Percentiles rank a stretch among this genome's conserved stretches.
Conservation (phyloP, 2,113 vertebrate species). For the Daubentonia madagascariensis region DNA sequence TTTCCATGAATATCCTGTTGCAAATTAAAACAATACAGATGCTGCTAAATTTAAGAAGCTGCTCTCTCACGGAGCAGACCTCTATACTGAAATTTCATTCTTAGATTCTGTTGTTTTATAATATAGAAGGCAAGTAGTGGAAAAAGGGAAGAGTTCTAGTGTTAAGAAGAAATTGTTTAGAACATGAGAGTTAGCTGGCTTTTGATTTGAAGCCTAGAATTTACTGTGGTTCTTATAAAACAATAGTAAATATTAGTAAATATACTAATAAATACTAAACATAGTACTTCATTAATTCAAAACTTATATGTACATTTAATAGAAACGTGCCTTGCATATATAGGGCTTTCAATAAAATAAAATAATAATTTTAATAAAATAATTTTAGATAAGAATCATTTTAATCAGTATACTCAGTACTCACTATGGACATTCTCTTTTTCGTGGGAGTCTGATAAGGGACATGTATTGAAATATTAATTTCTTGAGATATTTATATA, state of each 20-base stretch:
- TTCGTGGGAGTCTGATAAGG: not conserved
- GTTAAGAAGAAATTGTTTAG: not conserved
- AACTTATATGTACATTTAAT: not conserved
- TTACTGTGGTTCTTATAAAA: fast-evolving
- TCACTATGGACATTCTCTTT: not conserved
- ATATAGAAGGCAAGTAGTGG: fast-evolving
- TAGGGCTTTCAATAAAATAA: not conserved
- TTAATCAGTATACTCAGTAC: not conserved
- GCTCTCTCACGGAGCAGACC: not conserved
- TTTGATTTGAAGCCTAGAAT: not conserved
- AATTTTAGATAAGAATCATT: not conserved
- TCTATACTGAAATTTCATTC: not conserved
- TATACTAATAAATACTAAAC: not conserved
- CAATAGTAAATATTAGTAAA: not conserved
- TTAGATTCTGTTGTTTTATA: not conserved
- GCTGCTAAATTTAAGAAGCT: not conserved
- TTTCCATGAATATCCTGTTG: not conserved
- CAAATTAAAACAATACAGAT: not conserved
- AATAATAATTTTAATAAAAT: not conserved
- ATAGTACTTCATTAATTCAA: not conserved
- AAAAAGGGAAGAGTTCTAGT: not conserved
- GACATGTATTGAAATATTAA: not conserved
- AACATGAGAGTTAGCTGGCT: fast-evolving
- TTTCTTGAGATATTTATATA: not conserved
- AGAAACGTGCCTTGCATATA: not conserved